Conservation (phyloP, 2,113 vertebrate genomes). For the Coptodon bakossiorum region DNA sequence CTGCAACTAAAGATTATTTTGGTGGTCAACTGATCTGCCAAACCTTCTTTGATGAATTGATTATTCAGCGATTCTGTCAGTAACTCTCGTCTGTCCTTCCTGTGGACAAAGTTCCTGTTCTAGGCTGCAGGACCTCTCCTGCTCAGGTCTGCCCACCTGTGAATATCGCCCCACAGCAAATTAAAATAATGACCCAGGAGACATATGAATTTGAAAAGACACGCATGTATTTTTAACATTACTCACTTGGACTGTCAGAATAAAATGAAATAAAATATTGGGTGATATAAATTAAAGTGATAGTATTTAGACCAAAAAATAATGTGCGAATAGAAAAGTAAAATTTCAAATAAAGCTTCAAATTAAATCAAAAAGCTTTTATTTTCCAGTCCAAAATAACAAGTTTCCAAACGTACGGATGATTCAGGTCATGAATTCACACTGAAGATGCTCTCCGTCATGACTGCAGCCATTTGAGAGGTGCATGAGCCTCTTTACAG, state of each 20-base stretch:
- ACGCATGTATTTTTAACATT: background rate
- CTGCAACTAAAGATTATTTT: background rate
- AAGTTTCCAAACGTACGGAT: background rate
- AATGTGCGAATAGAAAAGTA: background rate
- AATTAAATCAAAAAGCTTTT: background rate
- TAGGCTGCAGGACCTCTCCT: background rate
- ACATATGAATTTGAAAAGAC: background rate
- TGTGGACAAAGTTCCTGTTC: background rate
- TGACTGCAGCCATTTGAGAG: too few relatives aligned
- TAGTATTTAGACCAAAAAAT: background rate
- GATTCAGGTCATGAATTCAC: background rate
- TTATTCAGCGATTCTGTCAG: background rate
- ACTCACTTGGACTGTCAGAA: background rate
- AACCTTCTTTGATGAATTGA: background rate
- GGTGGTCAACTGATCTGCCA: background rate
- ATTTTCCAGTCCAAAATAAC: background rate
- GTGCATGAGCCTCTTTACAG: too few relatives aligned
- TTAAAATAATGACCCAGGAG: background rate
- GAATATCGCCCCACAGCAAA: background rate
- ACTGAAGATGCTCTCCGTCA: too few relatives aligned
- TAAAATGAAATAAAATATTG: background rate
- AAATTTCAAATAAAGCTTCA: background rate
- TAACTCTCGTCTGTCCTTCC: background rate
- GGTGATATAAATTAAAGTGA: background rate
- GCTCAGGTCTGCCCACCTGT: background rate